phyloP scores from a whole-genome alignment of 2,888 invertebrate species.

The Tanytarsus gracilentus region DNA sequence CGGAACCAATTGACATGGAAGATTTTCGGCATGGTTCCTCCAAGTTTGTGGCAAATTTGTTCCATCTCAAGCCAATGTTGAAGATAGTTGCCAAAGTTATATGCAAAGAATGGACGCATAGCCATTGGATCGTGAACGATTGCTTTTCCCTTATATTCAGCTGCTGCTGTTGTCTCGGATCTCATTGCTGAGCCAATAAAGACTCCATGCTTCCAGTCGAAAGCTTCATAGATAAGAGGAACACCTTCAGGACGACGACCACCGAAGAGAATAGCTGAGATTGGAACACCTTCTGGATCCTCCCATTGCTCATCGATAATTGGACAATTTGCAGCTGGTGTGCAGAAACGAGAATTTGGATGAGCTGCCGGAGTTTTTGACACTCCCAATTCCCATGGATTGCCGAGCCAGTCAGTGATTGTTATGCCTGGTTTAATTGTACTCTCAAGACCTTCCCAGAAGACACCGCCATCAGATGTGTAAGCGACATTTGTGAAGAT shows the following conservation, averaged over 20 bases:
- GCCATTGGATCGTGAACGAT: slow-evolving; percentile 99
- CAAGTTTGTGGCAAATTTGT: slow-evolving; percentile 44
- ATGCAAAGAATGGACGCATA: slow-evolving; percentile 99
- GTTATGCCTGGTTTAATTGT: slow-evolving; percentile 52
- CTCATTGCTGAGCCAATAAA: slow-evolving; percentile 91
- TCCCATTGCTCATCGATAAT: slow-evolving; percentile 93
- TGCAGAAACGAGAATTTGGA: slow-evolving; percentile 95
- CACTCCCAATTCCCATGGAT: slow-evolving; percentile 57
- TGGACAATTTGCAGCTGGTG: slow-evolving; percentile 91
- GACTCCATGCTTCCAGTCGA: slow-evolving; percentile 92
- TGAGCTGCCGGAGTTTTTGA: slow-evolving; percentile 83
- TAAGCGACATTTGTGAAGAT: slow-evolving; percentile 96
- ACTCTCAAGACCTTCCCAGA: slow-evolving; percentile 95
- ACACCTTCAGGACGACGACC: slow-evolving; percentile 91
- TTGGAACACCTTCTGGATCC: slow-evolving; percentile 86
- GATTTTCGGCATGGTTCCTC: slow-evolving; percentile 74
- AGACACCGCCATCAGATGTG: slow-evolving; percentile 92
- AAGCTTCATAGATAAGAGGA: slow-evolving; percentile 89
- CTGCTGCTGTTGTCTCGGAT: slow-evolving; percentile 96
- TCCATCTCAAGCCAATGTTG: slow-evolving; percentile 92
- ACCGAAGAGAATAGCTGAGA: slow-evolving; percentile 93
- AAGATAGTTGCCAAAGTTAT: slow-evolving; percentile 95
- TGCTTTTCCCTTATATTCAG: slow-evolving; percentile 82
- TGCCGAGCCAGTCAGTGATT: slow-evolving; percentile 80
- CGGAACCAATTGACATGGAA: slow-evolving; percentile 99